Base-by-base conservation (phyloP, 1,140 invertebrate genomes). In the Sycophila sp. region DNA sequence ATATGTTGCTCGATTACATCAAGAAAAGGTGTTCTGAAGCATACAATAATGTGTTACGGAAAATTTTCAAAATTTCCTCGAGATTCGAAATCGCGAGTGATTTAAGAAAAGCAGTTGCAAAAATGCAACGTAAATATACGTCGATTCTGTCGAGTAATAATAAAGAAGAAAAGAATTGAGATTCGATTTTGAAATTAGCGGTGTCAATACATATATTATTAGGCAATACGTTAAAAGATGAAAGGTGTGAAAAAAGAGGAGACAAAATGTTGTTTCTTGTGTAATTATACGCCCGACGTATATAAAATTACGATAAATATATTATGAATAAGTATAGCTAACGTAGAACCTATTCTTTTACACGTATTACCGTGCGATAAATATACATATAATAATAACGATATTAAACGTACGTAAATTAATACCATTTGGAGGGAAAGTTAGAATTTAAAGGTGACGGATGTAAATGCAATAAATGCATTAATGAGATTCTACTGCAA, bases 341-440 rank as follows among this genome's bases (percentile, higher is more conserved):
- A 42, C 30, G 40, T 60, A 60, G 40, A 60, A 28, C 24, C 58
- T 60, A 60, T 60, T 60, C 58, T 60, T 60, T 60, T 60, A 60
- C 45, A 38, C 58, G 38, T 42, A 45, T 60, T 60, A 60, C 45
- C 19, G 34, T 24, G 22, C 17, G 13, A 13, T 51, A 56, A 15
- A 53, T 26, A 55, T 59, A 62, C 22, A 70, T 30, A 62, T 36
- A 70, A 64, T 40, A 51, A 64, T 66, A 71, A 67, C 67, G 22
- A 56, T 19, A 56, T 19, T 2, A 53, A 30, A 10, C n/a, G 5
- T 42, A 17, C 6, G n/a, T 42, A 42, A n/a, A 45, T 2, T 45
- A 1, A 47, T 22, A 47, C 19, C 4, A 47, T 5, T n/a, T n/a
- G n/a, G n/a, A n/a, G n/a, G n/a, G n/a, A n/a, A n/a, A n/a, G n/a